Evolutionary conservation across 23 tunicate species (phyloP), one percentile per base, ranked within the genome.

Genomic region (Botrylloides violaceus): DNA sequence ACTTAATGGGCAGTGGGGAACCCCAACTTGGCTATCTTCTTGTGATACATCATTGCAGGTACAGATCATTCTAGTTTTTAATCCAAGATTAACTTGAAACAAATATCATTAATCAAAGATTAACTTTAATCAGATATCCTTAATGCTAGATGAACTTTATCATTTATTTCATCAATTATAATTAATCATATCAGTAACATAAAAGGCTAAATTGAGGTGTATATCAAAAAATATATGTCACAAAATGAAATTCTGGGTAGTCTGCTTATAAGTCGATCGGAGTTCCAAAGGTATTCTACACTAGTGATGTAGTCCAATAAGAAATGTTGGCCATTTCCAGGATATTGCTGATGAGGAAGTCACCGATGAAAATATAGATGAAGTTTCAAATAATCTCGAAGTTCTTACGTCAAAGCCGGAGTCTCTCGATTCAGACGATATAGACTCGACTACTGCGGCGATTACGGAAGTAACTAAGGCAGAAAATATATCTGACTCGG

Each of bases 21-120:
- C 35, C 12, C 92, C 92, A 36, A 35, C 29, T 20, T 84, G 92
- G 83, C 31, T 84, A 28, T 71, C 92, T 29, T 77, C 83, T n/a
- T 84, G 92, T 78, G 59, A 72, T 27, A 55, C 29, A 2, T 21
- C 57, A 2, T 34, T 84, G 2, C 71, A 77, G 83, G 92, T 84
- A 43, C 59, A 24, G 4, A 76, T 24, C 25, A 3, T 21, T n/a
- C n/a, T n/a, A n/a, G n/a, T n/a, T n/a, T n/a, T n/a, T n/a, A n/a
- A n/a, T n/a, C n/a, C n/a, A n/a, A n/a, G n/a, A n/a, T n/a, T n/a
- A n/a, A n/a, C n/a, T n/a, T n/a, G n/a, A n/a, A n/a, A n/a, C 18
- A 12, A 12, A 47, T 47, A 47, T 47, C 12, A 18, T 47, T 12
- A 47, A 47, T 47, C 55, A 47, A 47, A 18, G 18, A 12, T 18